Evolutionary conservation across 2,888 invertebrate genomes (phyloP).

Genomic region (Dicyrtoma fusca): DNA sequence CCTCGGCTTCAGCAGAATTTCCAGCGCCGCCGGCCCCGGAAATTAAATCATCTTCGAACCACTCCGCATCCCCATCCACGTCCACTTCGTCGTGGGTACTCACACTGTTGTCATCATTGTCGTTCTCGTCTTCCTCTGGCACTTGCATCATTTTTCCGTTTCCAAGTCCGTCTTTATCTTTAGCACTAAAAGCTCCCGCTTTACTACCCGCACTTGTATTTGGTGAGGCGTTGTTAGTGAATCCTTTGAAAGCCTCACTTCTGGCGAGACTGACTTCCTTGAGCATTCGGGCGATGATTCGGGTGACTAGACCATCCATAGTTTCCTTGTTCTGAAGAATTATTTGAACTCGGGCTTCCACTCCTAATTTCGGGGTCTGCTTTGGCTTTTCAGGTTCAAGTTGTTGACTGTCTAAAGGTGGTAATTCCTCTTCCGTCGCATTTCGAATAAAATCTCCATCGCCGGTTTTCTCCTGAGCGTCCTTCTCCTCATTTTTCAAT

Average conservation of each 20-base stretch:
- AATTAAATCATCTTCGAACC: conserved; percentile 43
- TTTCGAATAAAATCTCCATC: conserved; percentile 14
- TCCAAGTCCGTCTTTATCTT: not conserved
- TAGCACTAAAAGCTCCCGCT: not conserved
- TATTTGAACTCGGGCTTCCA: no score
- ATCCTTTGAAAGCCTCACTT: conserved; percentile 22
- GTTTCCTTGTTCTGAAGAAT: conserved; percentile 10
- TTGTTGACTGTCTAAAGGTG: no score
- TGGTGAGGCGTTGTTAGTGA: no score
- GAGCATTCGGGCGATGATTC: conserved; percentile 28
- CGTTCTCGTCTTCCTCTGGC: conserved; percentile 15
- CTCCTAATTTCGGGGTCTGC: no score
- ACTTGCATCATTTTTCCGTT: not conserved
- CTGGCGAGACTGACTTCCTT: conserved; percentile 18
- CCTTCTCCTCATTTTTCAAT: not conserved
- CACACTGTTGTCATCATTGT: no score
- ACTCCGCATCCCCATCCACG: conserved; percentile 37
- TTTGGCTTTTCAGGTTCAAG: not conserved
- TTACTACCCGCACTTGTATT: no score
- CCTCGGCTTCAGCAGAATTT: conserved; percentile 19
- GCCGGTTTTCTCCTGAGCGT: conserved; percentile 1
- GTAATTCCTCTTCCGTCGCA: not conserved
- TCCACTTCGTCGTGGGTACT: conserved; percentile 16
- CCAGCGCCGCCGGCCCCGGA: no score
- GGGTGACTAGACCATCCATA: conserved; percentile 12